A percentile compares a stretch with the other conserved stretches of the same genome.
phyloP scores from a whole-genome alignment of 64 coral and sea anemone genomes.

The Porites australiensis region DNA sequence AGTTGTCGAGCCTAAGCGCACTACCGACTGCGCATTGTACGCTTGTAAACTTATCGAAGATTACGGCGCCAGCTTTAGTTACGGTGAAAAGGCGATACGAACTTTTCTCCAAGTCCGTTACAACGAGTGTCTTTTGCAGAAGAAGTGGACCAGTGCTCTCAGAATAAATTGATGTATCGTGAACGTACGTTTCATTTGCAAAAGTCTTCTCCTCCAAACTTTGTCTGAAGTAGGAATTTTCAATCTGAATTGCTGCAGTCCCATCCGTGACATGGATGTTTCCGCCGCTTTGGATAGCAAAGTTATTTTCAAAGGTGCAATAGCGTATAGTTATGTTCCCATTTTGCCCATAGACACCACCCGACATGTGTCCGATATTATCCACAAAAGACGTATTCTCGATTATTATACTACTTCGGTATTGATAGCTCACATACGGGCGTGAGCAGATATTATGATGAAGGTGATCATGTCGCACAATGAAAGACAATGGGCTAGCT shows the following conservation, averaged over 20 bases:
- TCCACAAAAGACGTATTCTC: not conserved
- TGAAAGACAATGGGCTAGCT: not conserved
- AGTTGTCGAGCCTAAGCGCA: constrained; percentile 23
- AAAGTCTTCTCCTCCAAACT: not conserved
- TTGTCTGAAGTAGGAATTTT: constrained; percentile 35
- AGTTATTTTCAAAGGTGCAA: constrained; percentile 51
- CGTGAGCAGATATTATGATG: not conserved
- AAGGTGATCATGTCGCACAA: not conserved
- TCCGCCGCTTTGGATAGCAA: constrained; percentile 16
- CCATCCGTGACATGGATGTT: constrained; percentile 28
- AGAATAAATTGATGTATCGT: constrained; percentile 51
- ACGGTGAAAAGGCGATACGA: constrained; percentile 6
- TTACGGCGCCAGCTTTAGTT: constrained; percentile 21
- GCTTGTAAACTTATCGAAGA: constrained; percentile 26
- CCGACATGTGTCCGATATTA: constrained; percentile 1
- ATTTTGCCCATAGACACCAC: constrained; percentile 2
- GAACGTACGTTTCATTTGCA: not conserved
- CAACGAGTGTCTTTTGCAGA: constrained; percentile 1
- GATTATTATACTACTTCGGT: not conserved
- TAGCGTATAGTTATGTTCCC: constrained; percentile 18
- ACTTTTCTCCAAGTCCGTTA: constrained; percentile 25
- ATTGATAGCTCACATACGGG: not conserved
- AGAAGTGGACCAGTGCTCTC: constrained; percentile 12
- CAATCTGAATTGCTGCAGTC: not conserved
- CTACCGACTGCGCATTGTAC: constrained; percentile 60